Evolutionary conservation across 2,113 vertebrate genomes (phyloP).

Genomic region (Apteryx owenii): DNA sequence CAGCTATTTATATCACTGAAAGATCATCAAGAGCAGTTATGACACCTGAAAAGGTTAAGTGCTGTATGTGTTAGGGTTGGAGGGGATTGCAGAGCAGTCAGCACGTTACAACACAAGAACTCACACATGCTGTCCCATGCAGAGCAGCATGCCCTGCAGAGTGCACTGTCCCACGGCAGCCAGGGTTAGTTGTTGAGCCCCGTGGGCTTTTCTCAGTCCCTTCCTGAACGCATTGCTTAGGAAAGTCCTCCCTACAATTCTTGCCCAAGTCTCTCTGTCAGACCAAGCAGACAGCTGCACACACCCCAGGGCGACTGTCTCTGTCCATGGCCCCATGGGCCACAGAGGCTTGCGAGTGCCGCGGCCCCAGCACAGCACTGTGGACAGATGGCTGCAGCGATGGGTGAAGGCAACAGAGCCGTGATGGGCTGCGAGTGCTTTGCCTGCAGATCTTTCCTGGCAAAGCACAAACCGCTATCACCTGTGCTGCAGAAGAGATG

Average conservation of each 20-base stretch:
- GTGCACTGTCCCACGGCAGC: neutral
- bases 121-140: neutral
- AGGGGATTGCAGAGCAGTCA: neutral
- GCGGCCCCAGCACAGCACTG: neutral
- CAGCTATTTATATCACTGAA: neutral
- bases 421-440: neutral
- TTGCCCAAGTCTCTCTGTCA: neutral
- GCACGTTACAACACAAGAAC: accelerated
- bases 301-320: neutral
- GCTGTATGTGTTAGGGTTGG: neutral
- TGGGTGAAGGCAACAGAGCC: neutral
- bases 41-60: too few species aligned
- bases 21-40: neutral
- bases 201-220: neutral
- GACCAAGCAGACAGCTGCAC: too few species aligned
- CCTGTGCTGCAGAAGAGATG: neutral
- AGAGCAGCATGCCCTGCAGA: neutral
- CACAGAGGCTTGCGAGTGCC: too few species aligned
- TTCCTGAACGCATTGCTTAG: neutral
- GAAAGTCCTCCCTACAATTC: neutral
- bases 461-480: neutral
- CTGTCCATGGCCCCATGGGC: neutral
- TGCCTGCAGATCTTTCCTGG: too few species aligned
- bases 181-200: neutral
- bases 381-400: neutral